Base-by-base conservation (phyloP, 2,888 invertebrate species). In the Stomorhina lunata region DNA sequence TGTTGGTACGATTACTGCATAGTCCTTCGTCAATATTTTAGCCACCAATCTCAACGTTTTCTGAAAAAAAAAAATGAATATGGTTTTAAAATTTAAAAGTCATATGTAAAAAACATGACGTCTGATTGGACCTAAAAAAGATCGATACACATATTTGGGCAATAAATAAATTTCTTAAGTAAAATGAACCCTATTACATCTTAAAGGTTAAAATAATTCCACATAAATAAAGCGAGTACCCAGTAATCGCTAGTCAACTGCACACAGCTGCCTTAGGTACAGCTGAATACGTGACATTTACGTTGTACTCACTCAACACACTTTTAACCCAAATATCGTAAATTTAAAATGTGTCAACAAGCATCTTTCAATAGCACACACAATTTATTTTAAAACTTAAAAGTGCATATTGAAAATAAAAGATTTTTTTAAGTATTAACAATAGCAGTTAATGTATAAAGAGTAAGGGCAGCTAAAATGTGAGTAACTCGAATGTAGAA, bases 281-380 rank as follows among this genome's bases (percentile, higher is more conserved):
- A 53, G 85, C 85, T 85, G 85, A 85, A 85, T 83, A 84, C 80
- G 77, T 80, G 61, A 80, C 66, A 66, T 61, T 20, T 66, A 2
- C 4, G n/a, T n/a, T 37, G 12, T 48, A 40, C 4, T 0, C 4
- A 82, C 15, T 77, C 6, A 80, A 84, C 82, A 77, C 59, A 57
- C 20, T 40, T 9, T 2, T 10, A 7, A 22, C 15, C 10, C 53
- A 32, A 65, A 78, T 84, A 84, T 81, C 84, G 82, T 83, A 84
- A 61, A 57, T 83, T 84, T 78, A 80, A 80, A 85, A 83, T 78
- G 80, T 85, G 84, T 81, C 84, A 83, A 76, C 69, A 59, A 79
- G 59, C 78, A 61, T 69, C 59, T 48, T 69, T 69, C 32, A 71
- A 65, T 50, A 57, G 32, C 17, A 75, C 27, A 55, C 55, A 29